Conservation (phyloP, 2,888 invertebrate species). For the Hoplodrina blanda region DNA sequence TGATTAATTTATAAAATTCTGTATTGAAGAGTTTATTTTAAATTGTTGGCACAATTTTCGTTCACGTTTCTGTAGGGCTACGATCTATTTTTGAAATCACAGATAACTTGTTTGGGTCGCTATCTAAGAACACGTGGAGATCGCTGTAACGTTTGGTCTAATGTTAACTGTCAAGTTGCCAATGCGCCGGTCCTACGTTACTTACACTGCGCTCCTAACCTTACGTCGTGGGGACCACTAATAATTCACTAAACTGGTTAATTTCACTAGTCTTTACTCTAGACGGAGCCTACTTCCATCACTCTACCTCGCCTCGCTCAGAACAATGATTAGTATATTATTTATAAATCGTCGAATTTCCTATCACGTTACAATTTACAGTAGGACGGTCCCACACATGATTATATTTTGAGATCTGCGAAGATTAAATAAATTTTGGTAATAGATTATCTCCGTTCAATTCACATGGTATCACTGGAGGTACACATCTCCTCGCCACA, state of each 20-base stretch:
- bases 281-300: slow-evolving; percentile 81
- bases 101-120: slow-evolving; percentile 67
- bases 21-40: slow-evolving; percentile 65
- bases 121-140: slow-evolving; percentile 64
- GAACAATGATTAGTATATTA: slow-evolving; percentile 69
- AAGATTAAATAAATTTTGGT: slow-evolving; percentile 79
- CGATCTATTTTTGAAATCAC: slow-evolving; percentile 75
- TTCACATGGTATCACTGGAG: slow-evolving; percentile 83
- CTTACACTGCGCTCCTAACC: slow-evolving; percentile 74
- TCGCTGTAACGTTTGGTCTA: slow-evolving; percentile 26
- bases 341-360: slow-evolving; percentile 80
- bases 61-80: slow-evolving; percentile 72
- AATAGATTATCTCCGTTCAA: slow-evolving; percentile 75
- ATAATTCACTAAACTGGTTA: slow-evolving; percentile 83
- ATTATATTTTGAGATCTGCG: slow-evolving; percentile 86
- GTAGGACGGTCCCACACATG: slow-evolving; percentile 90
- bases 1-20: slow-evolving; percentile 28
- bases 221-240: slow-evolving; percentile 81
- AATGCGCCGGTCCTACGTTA: slow-evolving; percentile 79
- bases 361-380: slow-evolving; percentile 86
- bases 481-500: slow-evolving; percentile 69
- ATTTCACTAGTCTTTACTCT: slow-evolving; percentile 85
- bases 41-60: slow-evolving; percentile 83
- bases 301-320: slow-evolving; percentile 67
- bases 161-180: slow-evolving; percentile 75